A percentile compares a stretch with the other conserved stretches of the same genome.
phyloP scores from a whole-genome alignment of 2,888 invertebrate genomes.

The Nemurella pictetii region DNA sequence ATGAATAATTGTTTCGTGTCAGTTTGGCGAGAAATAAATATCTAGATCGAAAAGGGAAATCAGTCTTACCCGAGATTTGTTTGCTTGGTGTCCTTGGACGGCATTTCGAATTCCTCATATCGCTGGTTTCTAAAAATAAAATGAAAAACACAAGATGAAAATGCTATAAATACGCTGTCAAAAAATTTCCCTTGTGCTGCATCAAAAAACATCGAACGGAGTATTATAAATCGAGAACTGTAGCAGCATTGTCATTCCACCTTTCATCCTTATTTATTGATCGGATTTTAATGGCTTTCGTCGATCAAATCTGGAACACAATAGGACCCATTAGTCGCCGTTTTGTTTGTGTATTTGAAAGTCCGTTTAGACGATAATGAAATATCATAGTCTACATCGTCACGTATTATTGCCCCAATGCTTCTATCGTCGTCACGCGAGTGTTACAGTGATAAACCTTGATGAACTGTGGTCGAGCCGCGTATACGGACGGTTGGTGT shows the following conservation, averaged over 20 bases:
- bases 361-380: background rate
- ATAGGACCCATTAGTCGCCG: background rate
- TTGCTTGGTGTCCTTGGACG: constrained; percentile 42
- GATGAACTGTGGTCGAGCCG: too few relatives aligned
- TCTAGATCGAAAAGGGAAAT: too few relatives aligned
- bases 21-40: too few relatives aligned
- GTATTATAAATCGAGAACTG: too few relatives aligned
- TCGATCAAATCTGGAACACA: background rate
- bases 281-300: background rate
- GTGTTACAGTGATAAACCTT: too few relatives aligned
- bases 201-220: too few relatives aligned
- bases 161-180: background rate
- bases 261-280: background rate
- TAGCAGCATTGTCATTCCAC: background rate
- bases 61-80: constrained; percentile 38
- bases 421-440: too few relatives aligned
- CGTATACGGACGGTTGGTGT: background rate
- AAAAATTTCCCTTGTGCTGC: background rate
- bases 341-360: background rate
- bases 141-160: background rate
- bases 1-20: too few relatives aligned
- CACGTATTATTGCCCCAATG: too few relatives aligned
- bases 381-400: background rate
- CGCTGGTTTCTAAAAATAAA: constrained; percentile 58
- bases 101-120: constrained; percentile 69